Conservation (phyloP, 2,113 vertebrate genomes). For the Notothenia coriiceps region DNA sequence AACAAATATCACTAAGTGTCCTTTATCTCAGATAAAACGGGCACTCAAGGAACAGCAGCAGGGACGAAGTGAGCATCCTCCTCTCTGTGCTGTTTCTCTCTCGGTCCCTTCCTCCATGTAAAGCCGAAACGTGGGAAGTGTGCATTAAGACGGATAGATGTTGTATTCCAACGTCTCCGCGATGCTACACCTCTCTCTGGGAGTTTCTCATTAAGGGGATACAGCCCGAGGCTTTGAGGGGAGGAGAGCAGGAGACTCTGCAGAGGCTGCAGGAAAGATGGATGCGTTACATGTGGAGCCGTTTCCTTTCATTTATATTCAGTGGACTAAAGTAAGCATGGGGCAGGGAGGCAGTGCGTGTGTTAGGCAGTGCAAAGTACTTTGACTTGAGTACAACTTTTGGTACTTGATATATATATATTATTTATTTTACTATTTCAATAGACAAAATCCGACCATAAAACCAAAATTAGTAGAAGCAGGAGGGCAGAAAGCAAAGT, state of each 20-base stretch:
- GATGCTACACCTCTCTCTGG: constrained; percentile 36
- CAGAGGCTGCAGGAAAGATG: constrained; percentile 25
- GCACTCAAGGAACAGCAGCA: constrained; percentile 54
- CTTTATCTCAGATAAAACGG: constrained; percentile 64
- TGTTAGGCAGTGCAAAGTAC: no score
- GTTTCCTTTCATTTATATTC: background rate
- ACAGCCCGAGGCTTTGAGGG: background rate
- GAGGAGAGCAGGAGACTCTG: constrained; percentile 14
- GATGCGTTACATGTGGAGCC: background rate
- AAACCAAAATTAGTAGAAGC: no score
- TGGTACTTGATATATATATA: no score
- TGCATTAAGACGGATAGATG: background rate
- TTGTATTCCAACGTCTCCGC: constrained; percentile 22
- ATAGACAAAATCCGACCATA: no score
- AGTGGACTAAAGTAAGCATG: no score
- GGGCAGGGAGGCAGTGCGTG: no score
- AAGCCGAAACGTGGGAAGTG: background rate
- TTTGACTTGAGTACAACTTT: no score
- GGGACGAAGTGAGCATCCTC: constrained; percentile 34
- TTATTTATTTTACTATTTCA: no score
- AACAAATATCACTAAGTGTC: constrained; percentile 73
- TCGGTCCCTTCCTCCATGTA: background rate
- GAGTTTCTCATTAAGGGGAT: constrained; percentile 29
- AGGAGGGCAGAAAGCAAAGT: no score
- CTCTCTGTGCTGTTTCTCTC: background rate